A percentile compares a stretch with the other conserved stretches of the same genome.
These are phyloP conservation scores for Microcebus griseorufus DNA, from an alignment of 2,113 vertebrate genomes.

Conservation along the genomic window DNA sequence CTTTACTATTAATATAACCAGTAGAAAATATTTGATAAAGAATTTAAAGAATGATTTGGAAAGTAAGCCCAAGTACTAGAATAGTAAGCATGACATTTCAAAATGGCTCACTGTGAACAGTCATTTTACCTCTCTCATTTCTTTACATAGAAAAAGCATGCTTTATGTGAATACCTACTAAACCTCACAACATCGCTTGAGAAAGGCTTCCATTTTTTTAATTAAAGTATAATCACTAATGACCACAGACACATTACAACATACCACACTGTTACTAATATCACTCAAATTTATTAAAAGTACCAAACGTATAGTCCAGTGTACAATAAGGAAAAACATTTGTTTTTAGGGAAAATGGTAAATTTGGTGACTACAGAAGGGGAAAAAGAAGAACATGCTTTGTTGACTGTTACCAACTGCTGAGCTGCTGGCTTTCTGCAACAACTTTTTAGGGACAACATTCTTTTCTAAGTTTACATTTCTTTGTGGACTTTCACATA, in stretches of 20 bases:
- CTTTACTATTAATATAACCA: not conserved
- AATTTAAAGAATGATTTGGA: not conserved
- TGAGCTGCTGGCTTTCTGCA: not conserved
- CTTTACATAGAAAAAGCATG: not conserved
- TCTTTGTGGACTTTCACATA: not conserved
- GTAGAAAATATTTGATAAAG: not conserved
- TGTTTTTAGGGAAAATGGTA: not conserved
- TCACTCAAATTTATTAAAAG: not conserved
- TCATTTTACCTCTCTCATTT: not conserved
- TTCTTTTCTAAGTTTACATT: slow-evolving; percentile 5
- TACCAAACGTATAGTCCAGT: not conserved
- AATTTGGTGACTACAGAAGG: not conserved
- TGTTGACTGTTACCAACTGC: not conserved
- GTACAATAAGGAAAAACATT: not conserved
- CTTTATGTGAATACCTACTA: not conserved
- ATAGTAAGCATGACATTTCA: not conserved
- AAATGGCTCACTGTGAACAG: not conserved
- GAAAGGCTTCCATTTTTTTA: not conserved
- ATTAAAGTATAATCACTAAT: not conserved
- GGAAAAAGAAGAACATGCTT: not conserved
- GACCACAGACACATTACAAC: not conserved
- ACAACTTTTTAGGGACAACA: not conserved
- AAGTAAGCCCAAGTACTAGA: not conserved
- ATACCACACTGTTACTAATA: not conserved
- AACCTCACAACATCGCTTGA: not conserved